phyloP scores from a whole-genome alignment of 2,797 vertebrate genomes.

The Acropternis orthonyx region DNA sequence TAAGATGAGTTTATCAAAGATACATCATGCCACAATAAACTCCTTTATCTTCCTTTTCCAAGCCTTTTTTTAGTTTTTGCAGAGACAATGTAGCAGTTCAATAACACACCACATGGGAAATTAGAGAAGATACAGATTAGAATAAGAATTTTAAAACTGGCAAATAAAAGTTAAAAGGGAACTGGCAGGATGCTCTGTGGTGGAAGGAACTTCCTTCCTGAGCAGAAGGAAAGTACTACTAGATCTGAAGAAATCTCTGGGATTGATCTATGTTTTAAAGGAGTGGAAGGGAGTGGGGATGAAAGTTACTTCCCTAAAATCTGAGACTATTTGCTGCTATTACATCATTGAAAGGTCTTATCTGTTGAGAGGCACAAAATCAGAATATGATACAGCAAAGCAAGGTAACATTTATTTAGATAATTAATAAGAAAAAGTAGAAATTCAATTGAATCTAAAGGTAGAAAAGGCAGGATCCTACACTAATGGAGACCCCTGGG shows the following conservation, averaged over 20 bases:
- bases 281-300: neutral
- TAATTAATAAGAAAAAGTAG: neutral
- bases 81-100: neutral
- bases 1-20: neutral
- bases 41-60: neutral
- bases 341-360: neutral
- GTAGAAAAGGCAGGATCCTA: neutral
- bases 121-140: neutral
- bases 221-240: neutral
- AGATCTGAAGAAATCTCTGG: neutral
- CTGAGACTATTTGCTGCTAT: neutral
- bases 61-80: neutral
- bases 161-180: neutral
- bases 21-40: neutral
- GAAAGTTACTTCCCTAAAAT: neutral
- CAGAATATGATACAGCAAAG: neutral
- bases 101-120: neutral
- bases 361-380: neutral
- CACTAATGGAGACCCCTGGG: neutral
- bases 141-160: neutral
- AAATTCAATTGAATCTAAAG: neutral
- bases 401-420: neutral
- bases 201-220: neutral
- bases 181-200: neutral
- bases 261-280: neutral